phyloP scores from a whole-genome alignment of 1,140 invertebrate species.

The Lasaia peninsularis region DNA sequence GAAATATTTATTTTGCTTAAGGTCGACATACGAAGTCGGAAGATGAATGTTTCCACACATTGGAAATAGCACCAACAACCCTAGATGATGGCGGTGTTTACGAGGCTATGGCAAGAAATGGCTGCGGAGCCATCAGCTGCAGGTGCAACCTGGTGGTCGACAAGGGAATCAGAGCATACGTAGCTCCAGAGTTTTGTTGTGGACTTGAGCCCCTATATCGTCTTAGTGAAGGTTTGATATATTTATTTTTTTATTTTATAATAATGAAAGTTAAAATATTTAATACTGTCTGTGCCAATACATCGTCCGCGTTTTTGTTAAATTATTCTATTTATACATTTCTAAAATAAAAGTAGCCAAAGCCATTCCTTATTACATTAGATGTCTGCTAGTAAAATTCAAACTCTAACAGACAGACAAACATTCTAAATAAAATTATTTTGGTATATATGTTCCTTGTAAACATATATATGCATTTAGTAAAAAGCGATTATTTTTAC shows the following conservation, averaged over 20 bases:
- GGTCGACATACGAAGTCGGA: constrained; percentile 79
- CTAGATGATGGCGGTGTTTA: constrained; percentile 91
- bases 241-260: neutral
- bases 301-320: no score
- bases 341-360: no score
- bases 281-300: no score
- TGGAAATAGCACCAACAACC: constrained; percentile 88
- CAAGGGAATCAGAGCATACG: constrained; percentile 88
- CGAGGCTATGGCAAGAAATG: constrained; percentile 87
- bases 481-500: no score
- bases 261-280: no score
- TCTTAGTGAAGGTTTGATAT: constrained; percentile 69
- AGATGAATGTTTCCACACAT: constrained; percentile 87
- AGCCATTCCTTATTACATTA: no score
- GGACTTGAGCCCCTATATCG: constrained; percentile 81
- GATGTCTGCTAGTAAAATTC: no score
- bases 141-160: constrained; percentile 89
- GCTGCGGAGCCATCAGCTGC: constrained; percentile 90
- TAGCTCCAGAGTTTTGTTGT: constrained; percentile 86
- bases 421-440: no score
- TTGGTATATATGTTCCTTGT: no score
- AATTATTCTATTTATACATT: no score
- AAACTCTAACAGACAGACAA: no score
- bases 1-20: constrained; percentile 28
- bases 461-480: no score